A percentile compares a stretch with the other conserved stretches of the same genome.
phyloP scores from a whole-genome alignment of 23 tunicate genomes.

The Pegea sp. region DNA sequence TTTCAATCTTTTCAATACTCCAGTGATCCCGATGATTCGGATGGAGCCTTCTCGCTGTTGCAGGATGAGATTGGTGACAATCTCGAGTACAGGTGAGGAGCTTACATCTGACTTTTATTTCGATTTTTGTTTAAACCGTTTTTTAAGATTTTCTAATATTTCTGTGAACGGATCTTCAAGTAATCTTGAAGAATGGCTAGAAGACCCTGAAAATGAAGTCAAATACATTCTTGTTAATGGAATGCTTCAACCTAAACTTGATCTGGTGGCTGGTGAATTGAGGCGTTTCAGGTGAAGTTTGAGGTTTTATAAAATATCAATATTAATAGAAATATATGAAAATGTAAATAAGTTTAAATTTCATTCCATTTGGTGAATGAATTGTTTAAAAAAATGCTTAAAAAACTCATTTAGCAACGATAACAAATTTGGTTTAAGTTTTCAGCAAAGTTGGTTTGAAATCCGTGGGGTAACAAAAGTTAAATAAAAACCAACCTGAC shows the following conservation, averaged over 20 bases:
- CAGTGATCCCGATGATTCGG: conserved; percentile 6
- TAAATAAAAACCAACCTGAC: too few species aligned
- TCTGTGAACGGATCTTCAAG: too few species aligned
- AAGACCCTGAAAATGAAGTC: conserved; percentile 14
- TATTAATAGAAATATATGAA: too few species aligned
- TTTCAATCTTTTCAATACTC: conserved; percentile 18
- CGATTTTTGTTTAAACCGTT: background rate
- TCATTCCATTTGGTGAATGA: too few species aligned
- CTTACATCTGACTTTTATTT: background rate
- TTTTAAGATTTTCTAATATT: background rate
- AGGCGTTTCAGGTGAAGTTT: conserved; percentile 17
- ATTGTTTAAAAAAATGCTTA: too few species aligned
- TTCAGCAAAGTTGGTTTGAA: too few species aligned
- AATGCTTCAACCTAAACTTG: conserved; percentile 7
- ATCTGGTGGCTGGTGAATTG: conserved; percentile 4
- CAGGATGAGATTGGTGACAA: conserved; percentile 7
- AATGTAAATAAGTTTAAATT: too few species aligned
- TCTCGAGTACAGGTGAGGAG: conserved; percentile 2
- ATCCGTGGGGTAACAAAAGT: too few species aligned
- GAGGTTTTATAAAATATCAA: too few species aligned
- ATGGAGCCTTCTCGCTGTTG: conserved; percentile 3
- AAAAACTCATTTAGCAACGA: too few species aligned
- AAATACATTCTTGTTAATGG: conserved; percentile 20
- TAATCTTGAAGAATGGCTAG: conserved; percentile 19
- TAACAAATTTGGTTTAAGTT: too few species aligned